Conservation (phyloP, 2,113 vertebrate species). For the Isichthys henryi region DNA sequence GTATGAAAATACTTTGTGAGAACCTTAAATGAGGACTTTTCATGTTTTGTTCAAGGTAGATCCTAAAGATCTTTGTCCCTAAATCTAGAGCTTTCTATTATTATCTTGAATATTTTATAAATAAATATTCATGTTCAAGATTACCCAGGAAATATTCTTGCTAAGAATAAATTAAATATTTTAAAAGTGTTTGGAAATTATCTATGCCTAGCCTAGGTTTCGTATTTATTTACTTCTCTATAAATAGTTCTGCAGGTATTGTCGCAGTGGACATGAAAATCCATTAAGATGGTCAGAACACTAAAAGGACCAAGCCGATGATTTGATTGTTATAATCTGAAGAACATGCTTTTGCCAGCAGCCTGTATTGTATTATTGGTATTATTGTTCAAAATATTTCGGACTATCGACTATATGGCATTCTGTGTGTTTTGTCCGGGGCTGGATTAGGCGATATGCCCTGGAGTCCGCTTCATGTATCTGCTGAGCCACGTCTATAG, state of each 20-base stretch:
- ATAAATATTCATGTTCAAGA: neutral
- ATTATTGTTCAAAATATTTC: neutral
- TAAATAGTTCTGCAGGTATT: neutral
- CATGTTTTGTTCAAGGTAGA: neutral
- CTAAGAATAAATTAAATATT: neutral
- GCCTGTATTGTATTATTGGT: neutral
- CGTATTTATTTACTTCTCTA: neutral
- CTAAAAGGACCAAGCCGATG: neutral
- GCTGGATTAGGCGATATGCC: neutral
- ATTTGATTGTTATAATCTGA: neutral
- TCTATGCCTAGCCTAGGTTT: neutral
- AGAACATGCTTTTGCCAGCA: neutral
- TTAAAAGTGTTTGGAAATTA: neutral
- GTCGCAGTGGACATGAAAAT: neutral
- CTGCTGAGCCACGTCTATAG: neutral
- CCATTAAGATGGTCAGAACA: neutral
- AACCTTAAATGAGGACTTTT: neutral
- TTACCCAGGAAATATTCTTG: neutral
- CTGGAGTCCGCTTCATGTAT: neutral
- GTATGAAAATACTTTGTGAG: neutral
- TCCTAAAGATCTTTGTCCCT: neutral
- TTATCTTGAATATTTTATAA: neutral
- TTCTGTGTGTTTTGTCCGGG: neutral
- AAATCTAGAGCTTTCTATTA: neutral
- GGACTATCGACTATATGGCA: neutral